A percentile compares a stretch with the other conserved stretches of the same genome.
These are phyloP conservation scores for Archips crataeganus DNA, from an alignment of 2,888 invertebrate genomes.

Conservation along the genomic window DNA sequence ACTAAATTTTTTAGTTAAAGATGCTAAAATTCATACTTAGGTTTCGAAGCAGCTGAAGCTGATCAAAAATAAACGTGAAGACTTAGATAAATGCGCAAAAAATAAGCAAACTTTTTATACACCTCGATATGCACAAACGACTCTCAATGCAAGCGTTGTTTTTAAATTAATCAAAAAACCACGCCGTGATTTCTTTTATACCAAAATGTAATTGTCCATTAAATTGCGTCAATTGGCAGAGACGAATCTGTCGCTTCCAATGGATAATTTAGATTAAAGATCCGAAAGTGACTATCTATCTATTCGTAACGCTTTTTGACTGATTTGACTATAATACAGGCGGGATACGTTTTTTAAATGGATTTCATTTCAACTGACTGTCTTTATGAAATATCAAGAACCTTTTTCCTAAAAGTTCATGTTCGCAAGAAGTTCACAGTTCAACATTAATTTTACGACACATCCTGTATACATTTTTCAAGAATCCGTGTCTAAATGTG, in stretches of 20 bases:
- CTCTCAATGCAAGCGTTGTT: constrained; percentile 21
- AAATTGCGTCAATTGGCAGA: constrained; percentile 17
- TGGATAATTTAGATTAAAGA: neutral
- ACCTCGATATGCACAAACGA: constrained; percentile 32
- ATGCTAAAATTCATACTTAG: no score
- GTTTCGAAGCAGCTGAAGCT: neutral
- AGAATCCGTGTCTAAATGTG: neutral
- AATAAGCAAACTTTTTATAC: constrained; percentile 17
- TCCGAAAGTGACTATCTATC: neutral
- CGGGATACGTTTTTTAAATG: neutral
- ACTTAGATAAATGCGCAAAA: neutral
- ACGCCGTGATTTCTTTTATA: constrained; percentile 17
- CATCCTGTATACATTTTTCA: neutral
- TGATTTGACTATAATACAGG: neutral
- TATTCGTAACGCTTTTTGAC: neutral
- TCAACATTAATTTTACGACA: neutral
- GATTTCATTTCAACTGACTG: no score
- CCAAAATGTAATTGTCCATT: constrained; percentile 29
- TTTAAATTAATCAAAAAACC: constrained; percentile 24
- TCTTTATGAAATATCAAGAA: no score
- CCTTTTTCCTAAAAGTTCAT: no score
- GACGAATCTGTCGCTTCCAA: neutral
- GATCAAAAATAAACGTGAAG: neutral
- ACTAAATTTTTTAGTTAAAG: no score
- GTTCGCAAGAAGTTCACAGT: neutral